phyloP scores from a whole-genome alignment of 2,888 invertebrate species.

The Conus canariensis region DNA sequence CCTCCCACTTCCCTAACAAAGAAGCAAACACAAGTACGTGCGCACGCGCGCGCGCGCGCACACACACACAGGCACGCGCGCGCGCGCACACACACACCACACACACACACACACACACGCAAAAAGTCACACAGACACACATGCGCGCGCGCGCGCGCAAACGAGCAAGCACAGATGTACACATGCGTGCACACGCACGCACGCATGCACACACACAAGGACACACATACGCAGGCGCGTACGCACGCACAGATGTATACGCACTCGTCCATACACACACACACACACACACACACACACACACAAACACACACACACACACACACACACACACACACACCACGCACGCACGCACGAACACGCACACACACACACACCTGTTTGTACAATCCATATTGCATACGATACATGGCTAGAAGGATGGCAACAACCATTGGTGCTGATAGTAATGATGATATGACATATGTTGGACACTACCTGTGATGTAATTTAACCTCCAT shows the following conservation, averaged over 20 bases:
- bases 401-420: too few species aligned
- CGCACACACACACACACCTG: neutral
- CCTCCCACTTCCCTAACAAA: too few species aligned
- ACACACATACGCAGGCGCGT: neutral
- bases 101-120: neutral
- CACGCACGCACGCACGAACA: too few species aligned
- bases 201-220: neutral
- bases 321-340: neutral
- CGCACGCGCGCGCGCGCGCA: neutral
- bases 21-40: too few species aligned
- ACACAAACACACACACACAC: neutral
- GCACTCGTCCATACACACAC: neutral
- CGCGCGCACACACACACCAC: neutral
- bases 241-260: too few species aligned
- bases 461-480: too few species aligned
- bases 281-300: neutral
- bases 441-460: too few species aligned
- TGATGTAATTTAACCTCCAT: too few species aligned
- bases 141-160: neutral
- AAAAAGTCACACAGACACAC: neutral
- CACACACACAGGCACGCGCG: neutral
- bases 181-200: neutral
- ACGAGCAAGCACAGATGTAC: neutral
- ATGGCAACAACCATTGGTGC: too few species aligned
- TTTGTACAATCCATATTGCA: too few species aligned